Evolutionary conservation across 92 coral and sea anemone species (phyloP).

Genomic region (Pocillopora meandrina): DNA sequence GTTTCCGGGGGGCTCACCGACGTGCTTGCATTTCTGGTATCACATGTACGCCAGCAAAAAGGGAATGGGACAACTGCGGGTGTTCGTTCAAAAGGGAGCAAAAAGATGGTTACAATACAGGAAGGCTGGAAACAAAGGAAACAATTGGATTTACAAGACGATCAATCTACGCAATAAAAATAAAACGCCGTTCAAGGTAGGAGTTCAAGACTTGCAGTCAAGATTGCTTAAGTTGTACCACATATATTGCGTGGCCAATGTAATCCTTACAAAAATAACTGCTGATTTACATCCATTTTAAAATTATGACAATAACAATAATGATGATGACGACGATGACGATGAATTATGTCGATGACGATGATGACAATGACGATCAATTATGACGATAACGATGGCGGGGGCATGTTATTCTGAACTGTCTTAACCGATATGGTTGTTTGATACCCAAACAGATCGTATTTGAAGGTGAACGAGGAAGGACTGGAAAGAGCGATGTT

Average conservation of each 20-base stretch:
- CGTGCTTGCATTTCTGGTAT: slow-evolving; percentile 40
- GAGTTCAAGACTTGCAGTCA: neutral
- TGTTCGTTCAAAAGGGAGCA: slow-evolving; percentile 19
- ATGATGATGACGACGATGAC: no score
- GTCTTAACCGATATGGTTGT: neutral
- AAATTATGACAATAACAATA: no score
- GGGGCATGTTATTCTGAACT: neutral
- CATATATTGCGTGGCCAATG: no score
- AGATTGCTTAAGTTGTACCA: no score
- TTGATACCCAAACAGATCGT: slow-evolving; percentile 44
- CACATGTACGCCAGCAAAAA: slow-evolving; percentile 29
- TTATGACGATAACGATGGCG: no score
- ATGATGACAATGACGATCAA: no score
- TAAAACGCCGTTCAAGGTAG: slow-evolving; percentile 26
- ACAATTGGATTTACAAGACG: slow-evolving; percentile 40
- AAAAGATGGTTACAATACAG: slow-evolving; percentile 18
- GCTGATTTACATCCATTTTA: no score
- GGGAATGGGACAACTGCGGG: slow-evolving; percentile 50
- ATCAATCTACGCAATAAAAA: slow-evolving; percentile 26
- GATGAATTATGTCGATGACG: no score
- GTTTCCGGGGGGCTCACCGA: slow-evolving; percentile 27
- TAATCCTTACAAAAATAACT: no score
- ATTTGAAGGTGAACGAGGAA: slow-evolving; percentile 60
- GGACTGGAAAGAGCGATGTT: slow-evolving; percentile 40
- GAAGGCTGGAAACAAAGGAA: slow-evolving; percentile 50